Percentiles rank a stretch among this genome's conserved stretches.
Conservation (phyloP, 1,140 invertebrate species). For the Drosophila novamexicana region DNA sequence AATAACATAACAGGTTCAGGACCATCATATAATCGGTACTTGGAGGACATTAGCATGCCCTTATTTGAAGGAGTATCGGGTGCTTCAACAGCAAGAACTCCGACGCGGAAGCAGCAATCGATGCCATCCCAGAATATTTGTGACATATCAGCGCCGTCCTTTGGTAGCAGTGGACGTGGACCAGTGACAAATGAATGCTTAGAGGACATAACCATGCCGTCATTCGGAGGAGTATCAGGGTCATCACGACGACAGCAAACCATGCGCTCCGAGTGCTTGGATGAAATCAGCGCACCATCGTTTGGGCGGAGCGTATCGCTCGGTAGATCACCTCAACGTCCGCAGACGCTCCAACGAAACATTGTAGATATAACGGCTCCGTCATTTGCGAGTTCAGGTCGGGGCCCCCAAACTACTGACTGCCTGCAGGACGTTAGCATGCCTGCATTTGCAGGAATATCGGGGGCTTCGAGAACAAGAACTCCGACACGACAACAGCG, state of each 20-base stretch:
- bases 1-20: not conserved
- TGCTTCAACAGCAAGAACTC: not conserved
- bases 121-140: constrained; percentile 9
- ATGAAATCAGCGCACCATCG: not conserved
- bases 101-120: not conserved
- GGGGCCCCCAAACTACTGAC: no score
- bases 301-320: not conserved
- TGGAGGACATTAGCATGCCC: constrained; percentile 12
- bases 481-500: not conserved
- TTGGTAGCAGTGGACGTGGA: not conserved
- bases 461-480: not conserved
- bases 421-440: constrained; percentile 7
- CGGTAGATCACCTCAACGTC: not conserved
- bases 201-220: constrained; percentile 5
- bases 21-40: not conserved
- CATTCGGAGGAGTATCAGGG: not conserved
- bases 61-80: not conserved
- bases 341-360: not conserved
- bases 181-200: not conserved
- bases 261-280: not conserved
- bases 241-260: not conserved
- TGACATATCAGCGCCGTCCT: not conserved
- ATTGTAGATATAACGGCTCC: not conserved
- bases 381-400: no score
- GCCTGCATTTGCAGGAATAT: constrained; percentile 26